Evolutionary conservation across 1,140 invertebrate genomes (phyloP).

Genomic region (Hesperophylax magnus): DNA sequence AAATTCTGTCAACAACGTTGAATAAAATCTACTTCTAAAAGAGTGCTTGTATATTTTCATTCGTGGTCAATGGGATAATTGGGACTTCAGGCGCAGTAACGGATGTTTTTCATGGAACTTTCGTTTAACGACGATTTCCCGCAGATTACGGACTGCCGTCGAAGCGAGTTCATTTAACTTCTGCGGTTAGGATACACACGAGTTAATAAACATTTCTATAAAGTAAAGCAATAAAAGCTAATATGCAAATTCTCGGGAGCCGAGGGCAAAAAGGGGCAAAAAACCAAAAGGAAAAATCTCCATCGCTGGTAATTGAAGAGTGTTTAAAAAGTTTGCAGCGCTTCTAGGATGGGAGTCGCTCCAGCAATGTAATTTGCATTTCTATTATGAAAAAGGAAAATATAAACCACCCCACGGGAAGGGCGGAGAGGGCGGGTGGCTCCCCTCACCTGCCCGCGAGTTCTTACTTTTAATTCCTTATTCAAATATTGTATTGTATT

Average conservation of each 20-base stretch:
- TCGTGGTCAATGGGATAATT: too few species aligned
- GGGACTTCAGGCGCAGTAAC: too few species aligned
- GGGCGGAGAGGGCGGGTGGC: conserved; percentile 9
- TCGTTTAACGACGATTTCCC: conserved; percentile 5
- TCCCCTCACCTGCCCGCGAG: neutral
- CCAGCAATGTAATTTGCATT: conserved; percentile 57
- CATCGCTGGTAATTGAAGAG: conserved; percentile 57
- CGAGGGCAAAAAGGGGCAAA: conserved; percentile 44
- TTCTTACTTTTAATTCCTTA: neutral
- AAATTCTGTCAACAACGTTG: too few species aligned
- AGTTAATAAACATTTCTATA: conserved; percentile 56
- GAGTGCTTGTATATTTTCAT: too few species aligned
- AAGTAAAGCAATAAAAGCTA: conserved; percentile 53
- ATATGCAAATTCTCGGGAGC: conserved; percentile 54
- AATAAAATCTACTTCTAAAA: too few species aligned
- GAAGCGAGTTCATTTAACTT: conserved; percentile 38
- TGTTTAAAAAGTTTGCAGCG: conserved; percentile 58
- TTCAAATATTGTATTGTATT: too few species aligned
- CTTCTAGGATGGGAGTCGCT: conserved; percentile 51
- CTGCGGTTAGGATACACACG: conserved; percentile 39
- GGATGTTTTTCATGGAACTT: neutral
- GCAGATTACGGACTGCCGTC: neutral
- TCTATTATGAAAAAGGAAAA: conserved; percentile 55
- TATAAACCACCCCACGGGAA: conserved; percentile 26
- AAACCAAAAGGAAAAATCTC: conserved; percentile 56